Conservation (phyloP, 2,113 vertebrate genomes). For the Vulpes ferrilata region DNA sequence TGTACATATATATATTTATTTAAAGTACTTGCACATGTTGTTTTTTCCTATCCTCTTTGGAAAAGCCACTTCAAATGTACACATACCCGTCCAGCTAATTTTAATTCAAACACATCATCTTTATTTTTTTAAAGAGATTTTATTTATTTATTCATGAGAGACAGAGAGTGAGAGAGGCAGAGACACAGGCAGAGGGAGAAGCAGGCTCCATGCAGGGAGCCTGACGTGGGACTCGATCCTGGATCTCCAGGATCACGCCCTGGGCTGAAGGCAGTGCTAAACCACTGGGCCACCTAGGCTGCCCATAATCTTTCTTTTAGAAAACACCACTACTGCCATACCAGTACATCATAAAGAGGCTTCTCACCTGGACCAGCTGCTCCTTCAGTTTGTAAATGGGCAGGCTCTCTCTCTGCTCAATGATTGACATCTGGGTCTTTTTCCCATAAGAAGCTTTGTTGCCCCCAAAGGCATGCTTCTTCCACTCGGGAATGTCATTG, state of each 20-base stretch:
- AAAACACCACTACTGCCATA: neutral
- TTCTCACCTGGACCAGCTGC: conserved; percentile 95
- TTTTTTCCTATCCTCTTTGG: neutral
- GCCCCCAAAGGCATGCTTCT: conserved; percentile 98
- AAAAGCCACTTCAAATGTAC: conserved; percentile 32
- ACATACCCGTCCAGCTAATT: neutral
- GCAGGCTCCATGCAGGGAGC: too few species aligned
- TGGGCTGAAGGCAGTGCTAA: too few species aligned
- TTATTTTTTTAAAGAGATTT: neutral
- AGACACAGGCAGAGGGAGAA: too few species aligned
- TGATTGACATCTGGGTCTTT: conserved; percentile 97
- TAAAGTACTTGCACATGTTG: neutral
- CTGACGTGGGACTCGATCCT: too few species aligned
- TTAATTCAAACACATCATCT: neutral
- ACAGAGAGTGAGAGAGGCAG: too few species aligned
- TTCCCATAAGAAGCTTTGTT: conserved; percentile 99
- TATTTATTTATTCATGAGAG: too few species aligned
- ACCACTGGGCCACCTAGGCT: too few species aligned
- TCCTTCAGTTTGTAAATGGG: conserved; percentile 99
- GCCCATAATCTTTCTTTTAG: neutral
- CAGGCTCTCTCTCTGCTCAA: conserved; percentile 98
- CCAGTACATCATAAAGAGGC: neutral
- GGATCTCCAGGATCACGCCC: too few species aligned
- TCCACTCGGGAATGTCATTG: conserved; percentile 99
- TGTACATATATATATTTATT: accelerated